These are phyloP conservation scores for Copidosoma floridanum DNA, from an alignment of 1,140 invertebrate genomes.

Conservation along the genomic window DNA sequence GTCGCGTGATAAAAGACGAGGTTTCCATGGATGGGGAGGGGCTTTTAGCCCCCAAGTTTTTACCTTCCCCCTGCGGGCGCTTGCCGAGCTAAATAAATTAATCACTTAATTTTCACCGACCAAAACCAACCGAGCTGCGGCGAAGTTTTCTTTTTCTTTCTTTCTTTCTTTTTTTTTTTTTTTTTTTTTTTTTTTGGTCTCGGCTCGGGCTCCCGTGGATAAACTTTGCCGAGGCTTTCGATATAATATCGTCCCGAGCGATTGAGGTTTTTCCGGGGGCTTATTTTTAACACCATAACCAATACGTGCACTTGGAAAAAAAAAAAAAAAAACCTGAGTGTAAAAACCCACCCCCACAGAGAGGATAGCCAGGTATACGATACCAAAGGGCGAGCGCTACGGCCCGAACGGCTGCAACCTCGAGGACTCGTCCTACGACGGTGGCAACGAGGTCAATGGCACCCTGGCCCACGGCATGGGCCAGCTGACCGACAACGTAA, in stretches of 20 bases:
- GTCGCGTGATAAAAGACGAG: too few relatives aligned
- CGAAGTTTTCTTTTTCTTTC: neutral
- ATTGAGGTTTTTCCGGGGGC: too few relatives aligned
- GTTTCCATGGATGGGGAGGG: too few relatives aligned
- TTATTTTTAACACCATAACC: too few relatives aligned
- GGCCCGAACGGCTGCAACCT: conserved; percentile 74
- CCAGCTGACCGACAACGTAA: conserved; percentile 71
- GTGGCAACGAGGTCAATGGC: conserved; percentile 69
- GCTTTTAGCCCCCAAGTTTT: conserved; percentile 10
- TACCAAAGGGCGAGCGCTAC: conserved; percentile 59
- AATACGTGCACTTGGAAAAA: too few relatives aligned
- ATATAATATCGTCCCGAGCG: too few relatives aligned
- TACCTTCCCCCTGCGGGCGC: conserved; percentile 1
- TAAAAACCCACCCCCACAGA: too few relatives aligned
- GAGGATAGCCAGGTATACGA: conserved; percentile 65
- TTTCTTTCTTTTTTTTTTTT: too few relatives aligned
- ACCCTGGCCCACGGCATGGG: conserved; percentile 73
- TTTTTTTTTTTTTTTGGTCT: too few relatives aligned
- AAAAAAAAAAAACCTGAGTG: too few relatives aligned
- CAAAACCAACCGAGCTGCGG: neutral
- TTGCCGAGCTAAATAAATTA: conserved; percentile 20
- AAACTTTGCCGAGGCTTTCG: too few relatives aligned
- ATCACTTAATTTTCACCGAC: conserved; percentile 5
- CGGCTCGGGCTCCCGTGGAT: too few relatives aligned
- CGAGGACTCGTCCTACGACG: conserved; percentile 87